These are phyloP conservation scores for Himantopus leucocephalus DNA, from an alignment of 2,113 vertebrate species.

Conservation along the genomic window DNA sequence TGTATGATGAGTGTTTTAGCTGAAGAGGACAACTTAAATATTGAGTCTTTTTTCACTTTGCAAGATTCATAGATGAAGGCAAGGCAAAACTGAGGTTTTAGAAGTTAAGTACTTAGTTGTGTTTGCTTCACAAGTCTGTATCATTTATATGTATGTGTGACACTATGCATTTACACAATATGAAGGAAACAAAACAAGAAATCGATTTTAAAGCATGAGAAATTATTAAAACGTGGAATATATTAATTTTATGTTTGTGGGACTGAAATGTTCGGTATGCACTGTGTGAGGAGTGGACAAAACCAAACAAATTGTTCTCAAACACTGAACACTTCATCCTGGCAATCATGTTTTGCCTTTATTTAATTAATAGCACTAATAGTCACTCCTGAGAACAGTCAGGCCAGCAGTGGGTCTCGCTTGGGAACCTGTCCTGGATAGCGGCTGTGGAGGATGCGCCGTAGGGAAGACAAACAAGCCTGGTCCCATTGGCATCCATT, in stretches of 20 bases:
- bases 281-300: not conserved
- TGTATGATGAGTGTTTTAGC: not conserved
- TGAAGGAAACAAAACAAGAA: not conserved
- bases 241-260: not conserved
- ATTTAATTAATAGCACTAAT: not conserved
- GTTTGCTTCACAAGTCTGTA: not conserved
- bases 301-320: not conserved
- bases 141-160: not conserved
- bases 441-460: fast-evolving
- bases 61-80: not conserved
- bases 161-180: not conserved
- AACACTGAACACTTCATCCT: not conserved
- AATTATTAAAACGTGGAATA: not conserved
- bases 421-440: not conserved
- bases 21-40: not conserved
- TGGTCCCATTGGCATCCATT: not conserved
- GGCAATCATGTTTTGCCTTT: not conserved
- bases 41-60: not conserved
- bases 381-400: not conserved
- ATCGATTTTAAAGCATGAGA: not conserved
- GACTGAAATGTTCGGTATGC: not conserved
- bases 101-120: not conserved
- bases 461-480: not conserved
- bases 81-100: not conserved
- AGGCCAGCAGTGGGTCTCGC: fast-evolving